Evolutionary conservation across 2,888 invertebrate genomes (phyloP).

Genomic region (Amitus sp.): DNA sequence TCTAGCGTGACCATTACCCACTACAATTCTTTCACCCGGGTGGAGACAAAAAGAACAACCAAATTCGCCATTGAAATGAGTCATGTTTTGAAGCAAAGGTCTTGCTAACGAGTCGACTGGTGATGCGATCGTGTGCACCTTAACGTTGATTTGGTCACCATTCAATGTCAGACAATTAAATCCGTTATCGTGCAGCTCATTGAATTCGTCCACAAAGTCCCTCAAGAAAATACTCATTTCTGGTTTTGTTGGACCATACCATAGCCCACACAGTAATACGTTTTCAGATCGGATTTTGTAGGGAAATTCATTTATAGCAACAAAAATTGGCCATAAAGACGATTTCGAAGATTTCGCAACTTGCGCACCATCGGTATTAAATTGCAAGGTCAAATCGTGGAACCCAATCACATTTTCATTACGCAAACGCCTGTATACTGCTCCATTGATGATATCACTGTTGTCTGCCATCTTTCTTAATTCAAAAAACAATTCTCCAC

Average conservation of each 20-base stretch:
- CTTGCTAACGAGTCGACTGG: constrained; percentile 20
- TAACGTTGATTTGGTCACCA: constrained; percentile 11
- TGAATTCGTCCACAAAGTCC: constrained; percentile 20
- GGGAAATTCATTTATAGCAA: constrained; percentile 32
- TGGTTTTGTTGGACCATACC: constrained; percentile 6
- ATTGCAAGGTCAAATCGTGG: constrained; percentile 28
- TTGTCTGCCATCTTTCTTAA: constrained; percentile 5
- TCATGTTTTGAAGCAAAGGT: constrained; percentile 13
- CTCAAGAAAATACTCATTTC: constrained; percentile 15
- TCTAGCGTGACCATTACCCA: constrained; percentile 17
- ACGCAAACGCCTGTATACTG: constrained; percentile 6
- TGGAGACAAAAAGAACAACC: constrained; percentile 29
- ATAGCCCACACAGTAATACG: constrained; percentile 15
- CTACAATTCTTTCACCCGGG: constrained; percentile 9
- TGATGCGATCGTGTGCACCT: constrained; percentile 11
- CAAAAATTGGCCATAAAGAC: constrained; percentile 29
- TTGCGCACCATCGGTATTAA: constrained; percentile 25
- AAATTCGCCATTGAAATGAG: constrained; percentile 24
- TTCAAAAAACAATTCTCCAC: constrained; percentile 8
- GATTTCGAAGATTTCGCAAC: constrained; percentile 21
- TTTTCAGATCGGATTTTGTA: constrained; percentile 16
- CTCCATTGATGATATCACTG: constrained; percentile 13
- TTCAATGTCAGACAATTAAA: background rate
- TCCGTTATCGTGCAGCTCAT: constrained; percentile 15
- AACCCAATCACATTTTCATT: constrained; percentile 10